phyloP scores from a whole-genome alignment of 2,797 vertebrate species.

The Gouania willdenowi region DNA sequence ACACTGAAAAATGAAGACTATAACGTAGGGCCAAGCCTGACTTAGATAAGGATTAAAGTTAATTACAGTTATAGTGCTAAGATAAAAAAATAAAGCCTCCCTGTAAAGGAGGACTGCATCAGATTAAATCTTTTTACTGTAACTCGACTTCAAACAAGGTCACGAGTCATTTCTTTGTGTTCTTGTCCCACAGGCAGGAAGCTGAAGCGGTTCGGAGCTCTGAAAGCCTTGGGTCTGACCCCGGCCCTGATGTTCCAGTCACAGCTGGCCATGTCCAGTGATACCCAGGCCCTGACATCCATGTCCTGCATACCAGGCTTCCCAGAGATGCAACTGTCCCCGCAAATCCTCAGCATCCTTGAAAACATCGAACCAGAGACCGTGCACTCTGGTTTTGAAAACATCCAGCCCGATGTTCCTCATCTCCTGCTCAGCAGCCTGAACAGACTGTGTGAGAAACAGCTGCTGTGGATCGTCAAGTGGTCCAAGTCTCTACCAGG shows the following conservation, averaged over 20 bases:
- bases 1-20: no score
- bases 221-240: constrained; percentile 82
- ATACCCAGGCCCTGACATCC: constrained; percentile 70
- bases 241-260: constrained; percentile 75
- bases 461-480: constrained; percentile 93
- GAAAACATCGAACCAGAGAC: constrained; percentile 92
- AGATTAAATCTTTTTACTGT: no score
- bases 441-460: constrained; percentile 91
- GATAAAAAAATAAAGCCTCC: no score
- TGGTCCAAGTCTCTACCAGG: constrained; percentile 98
- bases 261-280: constrained; percentile 54
- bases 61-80: no score
- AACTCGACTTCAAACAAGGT: no score
- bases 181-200: constrained; percentile 84
- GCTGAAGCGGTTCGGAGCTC: constrained; percentile 89
- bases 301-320: constrained; percentile 78
- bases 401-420: constrained; percentile 80
- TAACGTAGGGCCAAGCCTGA: no score
- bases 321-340: constrained; percentile 84
- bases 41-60: no score
- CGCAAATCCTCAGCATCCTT: constrained; percentile 84
- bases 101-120: no score
- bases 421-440: constrained; percentile 90
- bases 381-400: constrained; percentile 88
- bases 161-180: no score